Base-by-base conservation (phyloP, 2,113 vertebrate genomes). In the Prinia subflava region DNA sequence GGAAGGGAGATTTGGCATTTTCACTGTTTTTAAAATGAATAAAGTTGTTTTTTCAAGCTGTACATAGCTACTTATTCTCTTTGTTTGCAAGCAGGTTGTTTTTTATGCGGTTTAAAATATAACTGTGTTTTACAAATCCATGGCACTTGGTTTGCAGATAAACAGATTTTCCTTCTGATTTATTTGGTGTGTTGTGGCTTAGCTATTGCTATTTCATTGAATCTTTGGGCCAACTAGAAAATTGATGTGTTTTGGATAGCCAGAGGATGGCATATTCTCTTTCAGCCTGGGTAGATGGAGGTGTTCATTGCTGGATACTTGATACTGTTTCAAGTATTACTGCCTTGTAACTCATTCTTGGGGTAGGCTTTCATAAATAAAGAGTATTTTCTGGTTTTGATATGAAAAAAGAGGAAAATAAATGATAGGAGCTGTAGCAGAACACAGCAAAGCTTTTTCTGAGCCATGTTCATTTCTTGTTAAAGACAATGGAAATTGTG, bases 171-270 rank as follows among this genome's bases (percentile, higher is more conserved):
- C 31, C 83, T 86, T 94, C 76, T 59, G 41, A 79, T 76, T 67
- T 81, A 57, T 74, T 86, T 15, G 42, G 39, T n/a, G 9, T 22
- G 8, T 75, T 84, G 55, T 81, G 65, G 75, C 87, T 69, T 90
- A 87, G 78, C 68, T 90, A 14, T 77, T 95, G 92, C 78, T 92
- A 31, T 87, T 95, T 68, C 49, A 7, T 19, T 80, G 77, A 70
- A 68, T 80, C 80, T 90, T 70, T 9, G 67, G 81, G 76, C 27
- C 56, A 96, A 85, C 53, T 89, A 74, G 87, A 90, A 93, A 70
- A 33, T 35, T 15, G 64, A 71, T 67, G 23, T 10, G 28, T 80
- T 91, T 73, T 87, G 49, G 55, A 33, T 69, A 47, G n/a, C 64
- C 62, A 83, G 77, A 80, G 87, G 39, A 91, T 53, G 0, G 2